These are phyloP conservation scores for Chirona hameri DNA, from an alignment of 2,888 invertebrate genomes.

Conservation along the genomic window DNA sequence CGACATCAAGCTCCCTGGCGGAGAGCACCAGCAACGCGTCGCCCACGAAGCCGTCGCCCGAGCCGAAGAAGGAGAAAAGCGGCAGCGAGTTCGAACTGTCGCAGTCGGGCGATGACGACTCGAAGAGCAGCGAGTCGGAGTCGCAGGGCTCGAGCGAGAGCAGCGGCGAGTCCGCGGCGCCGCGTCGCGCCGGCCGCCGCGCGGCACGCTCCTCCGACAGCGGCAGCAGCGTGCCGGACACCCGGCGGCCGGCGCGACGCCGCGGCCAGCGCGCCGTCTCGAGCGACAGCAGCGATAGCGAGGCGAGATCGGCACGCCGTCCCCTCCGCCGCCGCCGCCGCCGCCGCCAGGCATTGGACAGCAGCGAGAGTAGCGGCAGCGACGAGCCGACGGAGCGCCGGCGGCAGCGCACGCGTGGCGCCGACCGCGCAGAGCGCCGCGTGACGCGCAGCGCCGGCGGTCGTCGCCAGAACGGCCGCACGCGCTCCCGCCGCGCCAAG, in stretches of 20 bases:
- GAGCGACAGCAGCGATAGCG: neutral
- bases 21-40: neutral
- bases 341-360: no score
- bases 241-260: neutral
- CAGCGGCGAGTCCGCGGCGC: neutral
- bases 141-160: conserved; percentile 10
- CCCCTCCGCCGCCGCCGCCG: neutral
- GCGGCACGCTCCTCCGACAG: neutral
- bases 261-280: neutral
- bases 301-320: neutral
- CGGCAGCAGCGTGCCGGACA: neutral
- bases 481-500: neutral
- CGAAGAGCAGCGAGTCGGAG: neutral
- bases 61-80: neutral
- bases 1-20: neutral
- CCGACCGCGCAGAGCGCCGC: neutral
- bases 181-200: neutral
- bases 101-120: neutral
- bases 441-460: neutral
- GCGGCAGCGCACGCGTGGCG: neutral
- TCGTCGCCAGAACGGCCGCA: neutral
- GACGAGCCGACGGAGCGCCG: neutral
- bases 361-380: neutral
- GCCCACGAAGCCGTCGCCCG: neutral
- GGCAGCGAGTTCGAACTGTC: conserved; percentile 4